Base-by-base conservation (phyloP, 1,140 invertebrate genomes). In the Rhizoglyphus robini region DNA sequence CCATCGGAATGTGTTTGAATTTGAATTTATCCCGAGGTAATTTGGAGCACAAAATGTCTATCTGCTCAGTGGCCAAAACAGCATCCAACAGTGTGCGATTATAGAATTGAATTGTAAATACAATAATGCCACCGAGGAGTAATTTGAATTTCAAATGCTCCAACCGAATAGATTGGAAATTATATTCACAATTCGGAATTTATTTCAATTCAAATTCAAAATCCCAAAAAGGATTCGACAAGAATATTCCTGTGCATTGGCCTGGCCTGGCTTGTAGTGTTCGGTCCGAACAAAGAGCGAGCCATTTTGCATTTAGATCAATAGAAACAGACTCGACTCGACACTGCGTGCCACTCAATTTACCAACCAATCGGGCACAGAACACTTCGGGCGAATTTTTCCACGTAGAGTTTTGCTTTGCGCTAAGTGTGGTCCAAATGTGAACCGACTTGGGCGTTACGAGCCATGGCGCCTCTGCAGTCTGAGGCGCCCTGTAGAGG, bases 201-300 rank as follows among this genome's bases (percentile, higher is more conserved):
- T 54, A 54, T 54, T 54, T 54, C 51, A 54, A 54, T 54, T 54
- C 51, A 54, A 54, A 54, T 54, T 54, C 51, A 54, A 54, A 54
- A 54, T 54, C 51, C 51, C 8, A 27, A 54, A 54, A 54, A 54
- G 51, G 51, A 54, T 54, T 54, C 51, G 15, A 54, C 23, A 27
- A 54, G 51, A 54, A 54, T 54, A 54, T 54, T 54, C 51, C 51
- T 54, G 15, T 46, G 15, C 41, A 15, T 46, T 46, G 41, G 15
- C 41, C 23, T n/a, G n/a, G n/a, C n/a, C n/a, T n/a, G n/a, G n/a
- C n/a, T n/a, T n/a, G n/a, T n/a, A n/a, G n/a, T n/a, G n/a, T n/a
- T n/a, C n/a, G n/a, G n/a, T n/a, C n/a, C n/a, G n/a, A n/a, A n/a
- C n/a, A n/a, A n/a, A n/a, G n/a, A n/a, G n/a, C n/a, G n/a, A n/a